Evolutionary conservation across 2,888 invertebrate species (phyloP).

Genomic region (Acrobasis repandana): DNA sequence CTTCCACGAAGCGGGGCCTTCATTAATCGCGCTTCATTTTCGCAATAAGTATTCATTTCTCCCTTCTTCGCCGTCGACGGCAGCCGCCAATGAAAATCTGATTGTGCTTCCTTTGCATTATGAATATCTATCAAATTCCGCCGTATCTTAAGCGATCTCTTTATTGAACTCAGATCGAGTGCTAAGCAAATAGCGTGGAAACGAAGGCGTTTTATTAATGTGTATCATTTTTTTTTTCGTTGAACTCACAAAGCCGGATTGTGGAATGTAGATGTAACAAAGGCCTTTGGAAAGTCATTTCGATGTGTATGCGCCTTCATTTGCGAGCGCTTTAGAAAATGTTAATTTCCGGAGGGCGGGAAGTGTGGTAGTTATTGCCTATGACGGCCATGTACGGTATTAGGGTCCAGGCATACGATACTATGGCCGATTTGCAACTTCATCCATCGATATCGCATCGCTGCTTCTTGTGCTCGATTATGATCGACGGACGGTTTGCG

Average conservation of each 20-base stretch:
- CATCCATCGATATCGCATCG: too few relatives aligned
- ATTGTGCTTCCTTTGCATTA: slow-evolving; percentile 77
- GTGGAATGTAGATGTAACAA: slow-evolving; percentile 51
- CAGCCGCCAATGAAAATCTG: slow-evolving; percentile 70
- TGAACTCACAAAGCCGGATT: slow-evolving; percentile 41
- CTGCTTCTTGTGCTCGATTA: too few relatives aligned
- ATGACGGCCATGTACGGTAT: slow-evolving; percentile 6
- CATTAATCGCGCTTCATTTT: slow-evolving; percentile 78
- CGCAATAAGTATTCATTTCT: slow-evolving; percentile 80
- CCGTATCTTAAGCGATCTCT: slow-evolving; percentile 52
- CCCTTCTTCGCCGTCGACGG: slow-evolving; percentile 40
- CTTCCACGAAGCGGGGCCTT: slow-evolving; percentile 57
- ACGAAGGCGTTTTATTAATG: slow-evolving; percentile 54
- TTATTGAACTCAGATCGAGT: slow-evolving; percentile 62
- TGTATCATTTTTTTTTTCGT: slow-evolving; percentile 48
- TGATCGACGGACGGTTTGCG: too few relatives aligned
- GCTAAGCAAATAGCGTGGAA: slow-evolving; percentile 57
- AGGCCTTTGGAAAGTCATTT: slow-evolving; percentile 58
- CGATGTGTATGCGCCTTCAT: slow-evolving; percentile 59
- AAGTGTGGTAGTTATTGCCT: slow-evolving; percentile 28
- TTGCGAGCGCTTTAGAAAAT: slow-evolving; percentile 67
- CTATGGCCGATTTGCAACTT: too few relatives aligned
- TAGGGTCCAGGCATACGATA: too few relatives aligned
- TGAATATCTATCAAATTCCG: slow-evolving; percentile 71
- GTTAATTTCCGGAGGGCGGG: slow-evolving; percentile 62